Evolutionary conservation across 1,140 invertebrate species (phyloP), one percentile per base, ranked within the genome.

Genomic region (Hetaerina americana): DNA sequence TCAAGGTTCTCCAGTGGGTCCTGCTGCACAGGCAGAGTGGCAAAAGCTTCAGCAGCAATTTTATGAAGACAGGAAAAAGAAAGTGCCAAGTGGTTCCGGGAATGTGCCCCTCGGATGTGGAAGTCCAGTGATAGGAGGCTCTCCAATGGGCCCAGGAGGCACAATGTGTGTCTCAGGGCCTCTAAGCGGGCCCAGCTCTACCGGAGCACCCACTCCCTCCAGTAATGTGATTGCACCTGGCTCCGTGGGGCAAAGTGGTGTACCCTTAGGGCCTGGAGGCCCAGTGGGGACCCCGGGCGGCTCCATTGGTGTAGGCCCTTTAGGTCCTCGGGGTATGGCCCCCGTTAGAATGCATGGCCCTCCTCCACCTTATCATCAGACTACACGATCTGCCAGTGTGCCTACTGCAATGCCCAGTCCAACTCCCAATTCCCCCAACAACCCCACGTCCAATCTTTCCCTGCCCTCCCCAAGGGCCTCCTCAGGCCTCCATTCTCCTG

Each of bases 21-120:
- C 81, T 72, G 76, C 79, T 76, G 83, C 83, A 66, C 90, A 87
- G 80, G 87, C 92, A 80, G 92, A 94, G 78, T 96, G 94, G 94
- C 89, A 93, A 75, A 94, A 95, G 80, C 81, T 96, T 69, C 93
- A 95, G 77, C 87, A 91, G 77, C 89, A 91, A 77, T 92, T 92
- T 82, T 88, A 90, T 77, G 92, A 93, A 75, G 90, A 86, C 67
- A 83, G 84, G 73, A 83, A 82, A 76, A 85, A 85, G 76, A 84
- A 79, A 73, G 74, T 12, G 28, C 57, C 71, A 49, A 80, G 80
- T 72, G 81, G 81, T 79, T 80, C 81, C 5, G 79, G 79, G 66
- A 22, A 70, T 68, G 70, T 66, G 68, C n/a, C 27, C 6, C 10
- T 66, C 57, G 72, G 8, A 70, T 74, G 26, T 71, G 74, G 77